Conservation (phyloP, 2,888 invertebrate genomes). For the Nymphalis c-album region DNA sequence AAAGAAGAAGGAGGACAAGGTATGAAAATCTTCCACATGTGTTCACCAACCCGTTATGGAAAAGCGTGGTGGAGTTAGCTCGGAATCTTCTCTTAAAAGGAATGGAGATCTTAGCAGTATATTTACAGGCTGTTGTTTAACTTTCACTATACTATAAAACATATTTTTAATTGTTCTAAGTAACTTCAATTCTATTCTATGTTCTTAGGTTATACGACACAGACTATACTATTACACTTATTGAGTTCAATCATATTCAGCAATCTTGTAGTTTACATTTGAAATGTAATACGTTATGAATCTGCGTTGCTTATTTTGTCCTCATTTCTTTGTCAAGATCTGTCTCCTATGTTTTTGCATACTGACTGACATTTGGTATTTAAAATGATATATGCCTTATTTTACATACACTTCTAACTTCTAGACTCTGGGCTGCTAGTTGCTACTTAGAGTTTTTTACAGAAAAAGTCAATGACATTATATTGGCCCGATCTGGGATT, state of each 20-base stretch:
- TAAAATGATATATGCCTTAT: not conserved
- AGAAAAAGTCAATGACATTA: no score
- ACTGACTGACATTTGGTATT: slow-evolving; percentile 12
- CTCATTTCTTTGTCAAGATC: slow-evolving; percentile 31
- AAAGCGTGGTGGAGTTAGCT: no score
- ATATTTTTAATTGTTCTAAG: not conserved
- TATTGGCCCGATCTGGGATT: no score
- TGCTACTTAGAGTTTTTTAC: no score
- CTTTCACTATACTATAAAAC: not conserved
- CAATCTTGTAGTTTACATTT: slow-evolving; percentile 18
- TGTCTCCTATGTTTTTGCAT: slow-evolving; percentile 23
- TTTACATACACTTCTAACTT: no score
- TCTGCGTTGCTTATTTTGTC: slow-evolving; percentile 33
- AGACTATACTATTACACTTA: slow-evolving; percentile 27
- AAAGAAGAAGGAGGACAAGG: no score
- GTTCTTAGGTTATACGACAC: slow-evolving; percentile 9
- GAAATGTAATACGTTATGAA: slow-evolving; percentile 34
- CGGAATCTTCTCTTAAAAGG: no score
- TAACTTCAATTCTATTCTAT: not conserved
- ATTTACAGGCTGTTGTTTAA: no score
- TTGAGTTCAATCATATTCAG: slow-evolving; percentile 38
- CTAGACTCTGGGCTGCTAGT: no score
- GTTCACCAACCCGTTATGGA: no score
- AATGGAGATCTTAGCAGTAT: no score
- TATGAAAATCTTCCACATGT: no score